A percentile compares a stretch with the other conserved stretches of the same genome.
Conservation (phyloP, 2,888 invertebrate genomes). For the Monopis laevigella region DNA sequence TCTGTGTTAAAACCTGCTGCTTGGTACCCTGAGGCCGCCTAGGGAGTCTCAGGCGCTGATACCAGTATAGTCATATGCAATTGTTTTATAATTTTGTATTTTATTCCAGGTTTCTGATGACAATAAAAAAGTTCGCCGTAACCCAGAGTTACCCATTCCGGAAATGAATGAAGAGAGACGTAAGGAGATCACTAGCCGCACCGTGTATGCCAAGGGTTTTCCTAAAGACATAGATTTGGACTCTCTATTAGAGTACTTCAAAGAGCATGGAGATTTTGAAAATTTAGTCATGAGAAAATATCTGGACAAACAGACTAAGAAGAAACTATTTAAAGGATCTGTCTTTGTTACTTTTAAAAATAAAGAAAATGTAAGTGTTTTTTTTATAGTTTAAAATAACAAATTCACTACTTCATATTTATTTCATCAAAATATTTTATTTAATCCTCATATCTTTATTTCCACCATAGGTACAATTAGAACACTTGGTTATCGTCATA, state of each 20-base stretch:
- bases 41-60: too few species aligned
- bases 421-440: too few species aligned
- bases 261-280: constrained; percentile 72
- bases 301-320: constrained; percentile 70
- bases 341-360: constrained; percentile 88
- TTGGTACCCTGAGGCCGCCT: too few species aligned
- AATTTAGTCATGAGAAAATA: constrained; percentile 73
- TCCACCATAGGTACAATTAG: too few species aligned
- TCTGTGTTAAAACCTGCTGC: too few species aligned
- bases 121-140: constrained; percentile 76
- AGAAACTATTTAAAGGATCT: constrained; percentile 87
- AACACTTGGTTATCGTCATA: too few species aligned
- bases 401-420: too few species aligned
- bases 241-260: constrained; percentile 77
- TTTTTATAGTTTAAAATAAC: too few species aligned
- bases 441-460: too few species aligned
- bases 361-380: too few species aligned
- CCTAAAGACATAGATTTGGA: constrained; percentile 75
- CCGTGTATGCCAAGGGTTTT: constrained; percentile 91
- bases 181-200: constrained; percentile 78
- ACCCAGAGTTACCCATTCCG: constrained; percentile 79
- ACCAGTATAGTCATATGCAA: too few species aligned
- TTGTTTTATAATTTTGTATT: too few species aligned
- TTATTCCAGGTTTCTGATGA: constrained; percentile 70
- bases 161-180: constrained; percentile 85